Base-by-base conservation (phyloP, 1,140 invertebrate genomes). In the Phenacoccus solenopsis region DNA sequence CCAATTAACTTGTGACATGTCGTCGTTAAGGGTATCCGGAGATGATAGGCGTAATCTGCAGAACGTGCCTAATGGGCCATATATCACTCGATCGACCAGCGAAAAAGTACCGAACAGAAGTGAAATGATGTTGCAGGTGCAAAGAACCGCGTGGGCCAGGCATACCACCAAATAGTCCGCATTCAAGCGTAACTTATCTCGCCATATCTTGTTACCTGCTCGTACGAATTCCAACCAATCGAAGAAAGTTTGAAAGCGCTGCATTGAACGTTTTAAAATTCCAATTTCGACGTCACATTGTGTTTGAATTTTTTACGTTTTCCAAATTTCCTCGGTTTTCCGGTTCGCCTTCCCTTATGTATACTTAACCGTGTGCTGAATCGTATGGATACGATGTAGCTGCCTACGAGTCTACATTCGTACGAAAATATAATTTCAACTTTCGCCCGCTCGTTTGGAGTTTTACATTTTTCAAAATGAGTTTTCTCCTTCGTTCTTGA, bases 81-180 rank as follows among this genome's bases (percentile, higher is more conserved):
- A 87, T 16, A 91, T 92, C 67, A 90, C 88, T 0, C 82, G 91
- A 57, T 88, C 88, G 5, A 91, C 90, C 1, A 91, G 89, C 79
- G 90, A 92, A 72, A 88, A 90, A 78, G 85, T 92, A 59, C 89
- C 90, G 1, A 88, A 90, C 74, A 83, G 88, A 38, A 91, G 86
- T 76, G 89, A 92, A 76, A 80, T 91, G 73, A 90, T 92, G 87
- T 85, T 85, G n/a, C 88, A 91, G 74, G 84, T 92, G 69, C 86
- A 88, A 74, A 82, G 90, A 69, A 86, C 87, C 0, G 84, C 86
- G 30, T 93, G 90, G 90, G 89, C 89, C 0, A 81, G 91, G 74
- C 90, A 93, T 75, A 93, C 90, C 0, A 93, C 90, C 16, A 93
- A 92, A 79, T 93, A 76, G 74, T 38, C 49, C 10, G 20, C 38